Evolutionary conservation across 2,797 vertebrate genomes (phyloP), one percentile per base, ranked within the genome.

Genomic region (Rhinella marina): DNA sequence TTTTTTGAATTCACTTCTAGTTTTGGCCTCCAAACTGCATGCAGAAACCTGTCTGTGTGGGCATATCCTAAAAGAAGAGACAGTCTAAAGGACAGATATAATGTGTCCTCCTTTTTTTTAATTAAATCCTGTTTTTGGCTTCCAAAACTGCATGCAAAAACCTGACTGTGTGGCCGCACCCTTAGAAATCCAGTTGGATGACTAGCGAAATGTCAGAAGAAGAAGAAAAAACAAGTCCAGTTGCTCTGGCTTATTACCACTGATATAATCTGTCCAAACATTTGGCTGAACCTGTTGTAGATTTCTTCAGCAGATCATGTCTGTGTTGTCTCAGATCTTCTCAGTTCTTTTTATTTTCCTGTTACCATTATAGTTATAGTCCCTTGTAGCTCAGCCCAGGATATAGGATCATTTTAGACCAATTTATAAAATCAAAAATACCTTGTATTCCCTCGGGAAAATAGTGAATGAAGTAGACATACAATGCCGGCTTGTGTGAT

Each of bases 401-500:
- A 73, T 73, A 62, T 17, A 76, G 56, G 72, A n/a, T 17, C 48
- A 1, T 27, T 76, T 41, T 17, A 25, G 25, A 7, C 41, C 14
- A 29, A 78, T 25, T 52, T 50, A 52, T 48, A 77, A 50, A 50
- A 59, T 21, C 72, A 52, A 5, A 61, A 84, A 75, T 85, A 64
- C 32, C 54, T 76, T 25, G 48, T 64, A 64, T 81, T 85, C 48
- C 59, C 48, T 76, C n/a, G 32, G 70, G 61, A 77, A 62, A 76
- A 75, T 17, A 85, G 50, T 66, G 52, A 29, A 83, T 78, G 5
- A 76, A 75, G 21, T 52, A 27, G 29, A 64, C 64, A 41, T 78
- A 86, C 85, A 68, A 79, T 56, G 50, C 48, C 25, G 29, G 85
- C 76, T 41, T 79, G 75, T 79, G 76, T 86, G 61, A 79, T 86